Percentiles rank a stretch among this genome's conserved stretches.
These are phyloP conservation scores for Martes martes DNA, from an alignment of 2,113 vertebrate species.

Conservation along the genomic window DNA sequence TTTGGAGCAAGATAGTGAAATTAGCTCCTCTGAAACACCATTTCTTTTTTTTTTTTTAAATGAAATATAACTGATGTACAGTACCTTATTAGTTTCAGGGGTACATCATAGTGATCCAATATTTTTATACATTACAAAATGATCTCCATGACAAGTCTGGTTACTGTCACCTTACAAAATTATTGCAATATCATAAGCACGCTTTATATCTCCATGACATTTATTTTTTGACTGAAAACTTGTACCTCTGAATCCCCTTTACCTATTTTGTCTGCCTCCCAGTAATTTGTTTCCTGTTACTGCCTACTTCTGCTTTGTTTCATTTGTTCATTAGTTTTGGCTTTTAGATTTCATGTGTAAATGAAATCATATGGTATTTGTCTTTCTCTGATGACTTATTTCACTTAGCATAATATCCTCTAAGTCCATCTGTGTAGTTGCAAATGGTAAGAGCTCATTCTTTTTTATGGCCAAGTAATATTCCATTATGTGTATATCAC, in stretches of 20 bases:
- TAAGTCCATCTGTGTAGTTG: not conserved
- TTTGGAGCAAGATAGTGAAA: constrained; percentile 3
- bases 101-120: not conserved
- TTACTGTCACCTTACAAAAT: not conserved
- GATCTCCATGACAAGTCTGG: not conserved
- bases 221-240: not conserved
- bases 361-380: not conserved
- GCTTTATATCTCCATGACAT: not conserved
- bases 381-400: not conserved
- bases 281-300: not conserved
- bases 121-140: not conserved
- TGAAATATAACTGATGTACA: not conserved
- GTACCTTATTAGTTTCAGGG: not conserved
- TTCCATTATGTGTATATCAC: not conserved
- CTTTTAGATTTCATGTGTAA: not conserved
- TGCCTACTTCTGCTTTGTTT: not conserved
- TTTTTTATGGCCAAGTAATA: not conserved
- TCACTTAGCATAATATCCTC: not conserved
- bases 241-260: not conserved
- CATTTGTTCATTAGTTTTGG: not conserved
- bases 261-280: not conserved
- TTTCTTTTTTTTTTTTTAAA: not conserved
- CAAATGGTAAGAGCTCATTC: not conserved
- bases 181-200: not conserved
- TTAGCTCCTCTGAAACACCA: not conserved